Base-by-base conservation (phyloP, 2,797 vertebrate species). In the Choloepus didactylus region DNA sequence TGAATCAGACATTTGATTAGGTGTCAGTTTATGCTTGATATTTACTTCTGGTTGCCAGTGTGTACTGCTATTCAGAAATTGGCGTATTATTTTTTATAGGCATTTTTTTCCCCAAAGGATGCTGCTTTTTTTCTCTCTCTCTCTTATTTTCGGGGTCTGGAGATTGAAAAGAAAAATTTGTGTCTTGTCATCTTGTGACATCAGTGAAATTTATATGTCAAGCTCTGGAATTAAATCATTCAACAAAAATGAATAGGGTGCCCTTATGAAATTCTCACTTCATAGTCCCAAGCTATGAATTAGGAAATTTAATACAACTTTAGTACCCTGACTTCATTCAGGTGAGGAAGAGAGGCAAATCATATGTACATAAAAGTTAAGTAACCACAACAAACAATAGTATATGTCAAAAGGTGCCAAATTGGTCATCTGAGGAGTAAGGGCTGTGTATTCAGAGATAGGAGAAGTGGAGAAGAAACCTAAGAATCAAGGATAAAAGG, bases 111-210 rank as follows among this genome's bases (percentile, higher is more conserved):
- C 25, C 41, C 41, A 73, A 46, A 44, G 21, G 15, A 14, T 19
- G 38, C 41, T 44, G 29, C 6, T 62, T 31, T 54, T 51, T 54
- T 72, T 25, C 44, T 41, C 23, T 59, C 35, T 35, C 35, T 35
- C 35, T 62, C 38, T 95, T 62, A 76, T 89, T 95, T 95, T 91
- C 67, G 80, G 41, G 79, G 70, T 72, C 46, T 54, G 93, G 60
- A 91, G 90, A 84, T 69, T 88, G 70, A 59, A 93, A 83, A 91
- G 44, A 96, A 96, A 87, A 86, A 76, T 51, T 31, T 94, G 44
- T 93, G 83, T 62, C 25, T 94, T 95, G 41, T 96, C 66, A 91
- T 93, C 60, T 91, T 89, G 87, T 91, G 94, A 87, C 72, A 91
- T 93, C 85, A 79, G 69, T 92, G 60, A 96, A 75, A 94, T 95